Percentiles rank a stretch among this genome's conserved stretches.
Evolutionary conservation across 2,888 invertebrate species (phyloP).

Genomic region (Lathronympha strigana): DNA sequence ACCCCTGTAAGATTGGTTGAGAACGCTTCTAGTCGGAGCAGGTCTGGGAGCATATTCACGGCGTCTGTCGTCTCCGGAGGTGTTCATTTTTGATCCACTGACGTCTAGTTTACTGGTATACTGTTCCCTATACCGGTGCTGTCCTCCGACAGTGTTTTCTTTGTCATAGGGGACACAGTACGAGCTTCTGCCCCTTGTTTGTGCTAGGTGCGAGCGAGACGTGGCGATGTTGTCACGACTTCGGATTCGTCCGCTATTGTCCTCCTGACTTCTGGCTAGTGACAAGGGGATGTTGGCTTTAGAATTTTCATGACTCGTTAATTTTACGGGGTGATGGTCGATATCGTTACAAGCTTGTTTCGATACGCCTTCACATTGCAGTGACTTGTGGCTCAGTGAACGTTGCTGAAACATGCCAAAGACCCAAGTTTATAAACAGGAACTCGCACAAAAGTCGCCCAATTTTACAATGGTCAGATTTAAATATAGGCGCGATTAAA

Average conservation of each 20-base stretch:
- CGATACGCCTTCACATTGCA: constrained; percentile 68
- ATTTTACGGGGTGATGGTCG: constrained; percentile 57
- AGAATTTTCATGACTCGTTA: constrained; percentile 54
- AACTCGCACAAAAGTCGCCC: neutral
- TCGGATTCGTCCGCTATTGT: constrained; percentile 52
- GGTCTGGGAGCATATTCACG: constrained; percentile 56
- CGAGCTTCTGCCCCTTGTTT: constrained; percentile 50
- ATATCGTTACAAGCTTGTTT: constrained; percentile 53
- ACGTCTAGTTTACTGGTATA: constrained; percentile 63
- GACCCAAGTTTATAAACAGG: neutral
- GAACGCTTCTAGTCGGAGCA: constrained; percentile 56
- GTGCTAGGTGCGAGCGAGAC: constrained; percentile 45
- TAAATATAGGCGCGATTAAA: constrained; percentile 23
- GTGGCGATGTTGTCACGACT: constrained; percentile 52
- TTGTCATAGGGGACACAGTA: constrained; percentile 57
- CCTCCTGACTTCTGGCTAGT: constrained; percentile 64
- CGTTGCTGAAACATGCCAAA: constrained; percentile 57
- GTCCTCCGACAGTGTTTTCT: constrained; percentile 44
- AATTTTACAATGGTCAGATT: no score
- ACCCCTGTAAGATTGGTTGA: constrained; percentile 55
- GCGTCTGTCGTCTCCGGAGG: constrained; percentile 53
- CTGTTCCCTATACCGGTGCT: constrained; percentile 45
- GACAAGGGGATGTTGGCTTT: constrained; percentile 56
- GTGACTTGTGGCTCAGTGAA: constrained; percentile 73
- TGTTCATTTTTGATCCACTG: constrained; percentile 51